Evolutionary conservation across 64 coral and sea anemone species (phyloP).

Genomic region (Orbicella faveolata): DNA sequence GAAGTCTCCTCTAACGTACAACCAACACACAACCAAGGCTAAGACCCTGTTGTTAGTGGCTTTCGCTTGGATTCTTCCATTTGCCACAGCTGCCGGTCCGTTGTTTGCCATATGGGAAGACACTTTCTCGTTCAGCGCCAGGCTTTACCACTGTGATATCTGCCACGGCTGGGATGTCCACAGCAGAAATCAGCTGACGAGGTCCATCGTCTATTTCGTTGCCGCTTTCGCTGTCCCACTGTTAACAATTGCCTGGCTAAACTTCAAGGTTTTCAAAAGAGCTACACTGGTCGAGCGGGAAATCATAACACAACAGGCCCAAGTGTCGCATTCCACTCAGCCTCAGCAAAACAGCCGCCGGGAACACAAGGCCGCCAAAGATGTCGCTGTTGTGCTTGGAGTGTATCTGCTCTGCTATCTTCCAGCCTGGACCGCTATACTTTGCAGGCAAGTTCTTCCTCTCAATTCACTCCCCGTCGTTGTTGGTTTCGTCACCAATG

Average conservation of each 20-base stretch:
- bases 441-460: constrained; percentile 5
- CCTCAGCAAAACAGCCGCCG: background rate
- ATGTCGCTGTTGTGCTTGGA: constrained; percentile 29
- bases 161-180: background rate
- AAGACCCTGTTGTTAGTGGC: background rate
- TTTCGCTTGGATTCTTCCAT: constrained; percentile 39
- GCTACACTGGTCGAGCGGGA: background rate
- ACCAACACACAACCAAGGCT: constrained; percentile 12
- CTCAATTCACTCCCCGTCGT: background rate
- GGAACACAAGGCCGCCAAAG: constrained; percentile 37
- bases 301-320: background rate
- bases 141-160: constrained; percentile 35
- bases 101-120: constrained; percentile 36
- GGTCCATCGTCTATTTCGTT: background rate
- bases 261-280: background rate
- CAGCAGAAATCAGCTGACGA: background rate
- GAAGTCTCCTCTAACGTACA: constrained; percentile 12
- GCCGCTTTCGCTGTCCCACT: background rate
- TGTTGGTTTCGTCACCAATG: background rate
- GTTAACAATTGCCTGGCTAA: background rate
- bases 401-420: constrained; percentile 44
- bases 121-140: background rate
- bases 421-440: background rate
- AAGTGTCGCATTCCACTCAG: background rate
- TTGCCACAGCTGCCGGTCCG: background rate